These are phyloP conservation scores for Bellardia bayeri DNA, from an alignment of 2,888 invertebrate genomes.

Conservation along the genomic window DNA sequence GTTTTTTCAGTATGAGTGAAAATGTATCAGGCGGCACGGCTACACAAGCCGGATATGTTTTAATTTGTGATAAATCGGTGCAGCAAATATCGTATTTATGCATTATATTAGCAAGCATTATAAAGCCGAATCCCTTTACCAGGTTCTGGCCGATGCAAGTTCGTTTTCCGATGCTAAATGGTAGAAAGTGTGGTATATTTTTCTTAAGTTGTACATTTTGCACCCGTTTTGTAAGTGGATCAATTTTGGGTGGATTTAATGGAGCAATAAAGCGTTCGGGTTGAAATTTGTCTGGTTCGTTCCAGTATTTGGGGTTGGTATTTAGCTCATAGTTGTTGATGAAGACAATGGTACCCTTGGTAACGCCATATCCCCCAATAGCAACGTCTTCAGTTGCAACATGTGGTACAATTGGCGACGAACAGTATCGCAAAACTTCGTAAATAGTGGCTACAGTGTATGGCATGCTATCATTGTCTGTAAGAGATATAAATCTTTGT, in stretches of 20 bases:
- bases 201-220: conserved; percentile 83
- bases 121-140: conserved; percentile 90
- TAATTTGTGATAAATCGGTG: conserved; percentile 85
- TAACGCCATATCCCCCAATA: conserved; percentile 89
- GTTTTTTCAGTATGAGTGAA: conserved; percentile 85
- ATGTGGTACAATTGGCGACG: conserved; percentile 96
- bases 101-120: conserved; percentile 89
- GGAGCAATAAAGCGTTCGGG: conserved; percentile 89
- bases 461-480: conserved; percentile 88
- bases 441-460: conserved; percentile 93
- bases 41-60: conserved; percentile 88
- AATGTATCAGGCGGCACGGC: conserved; percentile 91
- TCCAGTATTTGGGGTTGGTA: conserved; percentile 90
- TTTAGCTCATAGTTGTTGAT: conserved; percentile 94
- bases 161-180: conserved; percentile 94
- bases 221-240: conserved; percentile 21
- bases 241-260: conserved; percentile 14
- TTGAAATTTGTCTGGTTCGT: conserved; percentile 88
- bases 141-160: conserved; percentile 94
- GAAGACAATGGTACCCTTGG: conserved; percentile 92
- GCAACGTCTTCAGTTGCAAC: conserved; percentile 91
- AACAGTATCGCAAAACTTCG: conserved; percentile 91
- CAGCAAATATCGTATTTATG: conserved; percentile 89
- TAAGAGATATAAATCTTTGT: conserved; percentile 86
- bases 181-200: conserved; percentile 90